Conservation (phyloP, 2,113 vertebrate genomes). For the Poeciliopsis turrubarensis region DNA sequence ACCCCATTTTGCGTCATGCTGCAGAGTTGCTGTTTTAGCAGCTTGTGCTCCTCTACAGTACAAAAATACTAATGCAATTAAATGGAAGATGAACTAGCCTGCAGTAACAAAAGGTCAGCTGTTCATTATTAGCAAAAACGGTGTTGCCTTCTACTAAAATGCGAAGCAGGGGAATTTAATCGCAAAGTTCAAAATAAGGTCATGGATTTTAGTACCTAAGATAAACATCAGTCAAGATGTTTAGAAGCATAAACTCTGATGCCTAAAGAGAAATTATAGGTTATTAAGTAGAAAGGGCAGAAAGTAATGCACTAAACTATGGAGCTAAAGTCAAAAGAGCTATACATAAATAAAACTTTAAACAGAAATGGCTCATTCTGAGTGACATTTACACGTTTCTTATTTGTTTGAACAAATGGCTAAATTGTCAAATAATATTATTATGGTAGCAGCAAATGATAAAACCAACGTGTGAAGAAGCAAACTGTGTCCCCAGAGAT, state of each 20-base stretch:
- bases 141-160: conserved; percentile 41
- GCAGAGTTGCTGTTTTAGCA: conserved; percentile 68
- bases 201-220: conserved; percentile 27
- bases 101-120: conserved; percentile 59
- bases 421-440: neutral
- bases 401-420: neutral
- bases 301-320: neutral
- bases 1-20: conserved; percentile 68
- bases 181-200: conserved; percentile 42
- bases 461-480: conserved; percentile 13
- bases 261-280: no score
- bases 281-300: neutral
- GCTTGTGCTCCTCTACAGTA: conserved; percentile 42
- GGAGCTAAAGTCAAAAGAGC: neutral
- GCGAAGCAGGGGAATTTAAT: conserved; percentile 36
- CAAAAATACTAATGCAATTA: conserved; percentile 75
- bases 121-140: conserved; percentile 66
- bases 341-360: neutral
- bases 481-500: conserved; percentile 26
- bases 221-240: neutral
- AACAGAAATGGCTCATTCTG: neutral
- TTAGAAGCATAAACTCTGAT: neutral
- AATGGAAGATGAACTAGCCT: conserved; percentile 52
- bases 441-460: neutral
- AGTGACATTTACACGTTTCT: neutral